Percentiles rank a stretch among this genome's conserved stretches.
These are phyloP conservation scores for Mobula birostris DNA, from an alignment of 2,113 vertebrate genomes.

Conservation along the genomic window DNA sequence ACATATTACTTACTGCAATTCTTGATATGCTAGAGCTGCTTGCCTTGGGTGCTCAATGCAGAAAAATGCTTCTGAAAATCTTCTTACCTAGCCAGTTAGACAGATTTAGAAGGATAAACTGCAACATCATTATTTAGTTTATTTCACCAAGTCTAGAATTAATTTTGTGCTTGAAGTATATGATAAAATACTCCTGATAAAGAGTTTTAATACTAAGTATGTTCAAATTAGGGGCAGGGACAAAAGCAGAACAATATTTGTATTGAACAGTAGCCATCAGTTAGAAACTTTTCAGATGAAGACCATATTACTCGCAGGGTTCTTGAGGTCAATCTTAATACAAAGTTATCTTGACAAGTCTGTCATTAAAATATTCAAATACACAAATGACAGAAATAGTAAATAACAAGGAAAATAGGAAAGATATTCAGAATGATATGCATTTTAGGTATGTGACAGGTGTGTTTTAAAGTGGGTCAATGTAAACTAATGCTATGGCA, in stretches of 20 bases:
- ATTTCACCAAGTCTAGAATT: neutral
- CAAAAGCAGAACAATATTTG: neutral
- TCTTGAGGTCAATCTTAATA: neutral
- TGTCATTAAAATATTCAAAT: neutral
- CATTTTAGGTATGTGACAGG: neutral
- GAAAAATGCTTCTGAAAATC: slow-evolving; percentile 95
- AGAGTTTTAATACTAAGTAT: no score
- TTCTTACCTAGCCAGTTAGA: slow-evolving; percentile 67
- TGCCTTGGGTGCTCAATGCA: slow-evolving; percentile 94
- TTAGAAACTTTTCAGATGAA: neutral
- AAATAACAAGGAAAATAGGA: neutral
- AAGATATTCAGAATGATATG: neutral
- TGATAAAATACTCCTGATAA: neutral
- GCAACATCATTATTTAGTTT: neutral
- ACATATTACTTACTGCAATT: slow-evolving; percentile 79
- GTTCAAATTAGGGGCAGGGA: neutral
- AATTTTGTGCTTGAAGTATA: neutral
- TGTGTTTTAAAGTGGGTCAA: neutral
- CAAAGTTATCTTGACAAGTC: neutral
- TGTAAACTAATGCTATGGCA: neutral
- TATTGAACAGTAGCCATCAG: neutral
- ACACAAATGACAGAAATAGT: neutral
- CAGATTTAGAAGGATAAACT: neutral
- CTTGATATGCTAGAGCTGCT: slow-evolving; percentile 89
- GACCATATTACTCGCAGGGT: neutral